Evolutionary conservation across 2,888 invertebrate genomes (phyloP), one percentile per base, ranked within the genome.

Genomic region (Acrobasis consociella): DNA sequence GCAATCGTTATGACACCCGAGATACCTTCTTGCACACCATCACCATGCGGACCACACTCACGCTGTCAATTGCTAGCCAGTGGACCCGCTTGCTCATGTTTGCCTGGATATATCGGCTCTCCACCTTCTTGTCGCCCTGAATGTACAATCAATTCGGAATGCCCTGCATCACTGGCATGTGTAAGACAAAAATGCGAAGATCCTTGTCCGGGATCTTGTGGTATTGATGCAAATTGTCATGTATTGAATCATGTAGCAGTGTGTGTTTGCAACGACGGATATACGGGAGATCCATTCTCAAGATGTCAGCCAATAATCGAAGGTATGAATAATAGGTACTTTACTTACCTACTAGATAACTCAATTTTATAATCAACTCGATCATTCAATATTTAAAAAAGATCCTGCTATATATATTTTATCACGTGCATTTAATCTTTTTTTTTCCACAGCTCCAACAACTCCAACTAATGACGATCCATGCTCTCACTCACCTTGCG

Each of bases 1-100:
- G 87, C 81, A 71, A 85, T 87, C 67, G 82, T 78, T 73, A 71
- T 86, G 63, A 82, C 89, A 60, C 95, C 95, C 0, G 95, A 94
- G 78, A 91, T 94, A 68, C 96, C 96, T 67, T 95, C 96, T 17
- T 97, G 97, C 80, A 93, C 94, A 38, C 97, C 97, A 58, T 96
- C 96, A 22, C 97, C 97, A 0, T 97, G 97, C 77, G 97, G 97
- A 17, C 96, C 96, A 1, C 96, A 97, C 82, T 95, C 97, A 0
- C 94, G 95, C 65, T 97, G 97, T 75, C 96, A 96, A 80, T 92
- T 96, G 67, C 91, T 95, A 67, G 94, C 94, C 46, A 95, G 95
- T 69, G 95, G 93, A 73, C 97, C 95, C 63, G 96, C 95, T 1
- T 97, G 97, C 77, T 96, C 96, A 0, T 97, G 97, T 80, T 86